Conservation (phyloP, 2,113 vertebrate species). For the Calypte anna region DNA sequence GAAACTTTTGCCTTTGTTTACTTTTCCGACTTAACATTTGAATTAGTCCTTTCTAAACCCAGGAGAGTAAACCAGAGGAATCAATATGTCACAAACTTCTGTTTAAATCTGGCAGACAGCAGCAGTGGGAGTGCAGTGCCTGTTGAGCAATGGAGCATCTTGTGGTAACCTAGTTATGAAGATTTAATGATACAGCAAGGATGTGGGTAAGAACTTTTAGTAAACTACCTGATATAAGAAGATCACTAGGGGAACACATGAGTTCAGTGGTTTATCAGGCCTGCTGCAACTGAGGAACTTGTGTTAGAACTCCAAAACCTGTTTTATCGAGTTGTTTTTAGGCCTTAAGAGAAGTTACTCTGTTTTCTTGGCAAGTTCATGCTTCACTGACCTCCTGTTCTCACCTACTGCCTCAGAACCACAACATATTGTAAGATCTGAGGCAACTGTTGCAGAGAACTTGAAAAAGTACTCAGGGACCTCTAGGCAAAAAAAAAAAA, state of each 20-base stretch:
- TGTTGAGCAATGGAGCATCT: background rate
- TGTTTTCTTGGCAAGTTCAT: background rate
- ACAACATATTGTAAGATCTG: background rate
- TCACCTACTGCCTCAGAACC: background rate
- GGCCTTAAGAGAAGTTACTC: background rate
- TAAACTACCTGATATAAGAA: background rate
- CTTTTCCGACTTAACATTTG: constrained; percentile 35
- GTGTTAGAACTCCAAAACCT: too few species aligned
- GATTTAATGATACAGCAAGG: background rate
- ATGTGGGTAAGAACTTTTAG: background rate
- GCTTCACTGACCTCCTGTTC: background rate
- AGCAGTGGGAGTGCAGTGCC: background rate
- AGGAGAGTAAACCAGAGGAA: constrained; percentile 26
- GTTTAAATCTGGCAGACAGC: constrained; percentile 6
- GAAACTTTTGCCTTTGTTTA: constrained; percentile 39
- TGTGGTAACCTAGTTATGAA: background rate
- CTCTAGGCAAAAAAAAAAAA: background rate
- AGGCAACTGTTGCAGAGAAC: background rate
- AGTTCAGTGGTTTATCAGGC: background rate
- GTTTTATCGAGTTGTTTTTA: background rate
- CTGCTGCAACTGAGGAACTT: background rate
- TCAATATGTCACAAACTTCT: constrained; percentile 11
- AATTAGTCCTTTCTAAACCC: background rate
- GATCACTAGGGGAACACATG: background rate
- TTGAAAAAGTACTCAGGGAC: background rate